phyloP scores from a whole-genome alignment of 2,888 invertebrate species.

The Ectropis crepuscularia region DNA sequence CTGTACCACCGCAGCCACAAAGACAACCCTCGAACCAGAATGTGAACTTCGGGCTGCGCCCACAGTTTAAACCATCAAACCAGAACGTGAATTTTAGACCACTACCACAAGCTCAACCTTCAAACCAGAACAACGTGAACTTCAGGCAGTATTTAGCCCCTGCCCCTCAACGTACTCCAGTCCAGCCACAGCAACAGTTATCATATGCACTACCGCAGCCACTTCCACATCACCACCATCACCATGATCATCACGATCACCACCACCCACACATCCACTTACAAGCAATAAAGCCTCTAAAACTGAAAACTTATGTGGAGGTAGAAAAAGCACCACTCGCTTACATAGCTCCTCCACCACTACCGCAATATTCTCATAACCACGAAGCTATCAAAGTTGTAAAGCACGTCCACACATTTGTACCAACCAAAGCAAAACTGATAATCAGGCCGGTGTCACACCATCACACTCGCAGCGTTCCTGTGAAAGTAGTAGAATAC shows the following conservation, averaged over 20 bases:
- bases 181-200: constrained; percentile 29
- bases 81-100: constrained; percentile 34
- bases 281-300: constrained; percentile 57
- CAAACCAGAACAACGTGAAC: constrained; percentile 32
- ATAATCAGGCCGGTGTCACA: constrained; percentile 64
- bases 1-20: constrained; percentile 37
- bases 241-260: constrained; percentile 36
- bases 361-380: constrained; percentile 48
- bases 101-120: constrained; percentile 34
- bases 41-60: constrained; percentile 35
- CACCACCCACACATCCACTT: constrained; percentile 38
- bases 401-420: constrained; percentile 67
- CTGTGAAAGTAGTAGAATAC: constrained; percentile 52
- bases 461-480: constrained; percentile 54
- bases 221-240: constrained; percentile 29
- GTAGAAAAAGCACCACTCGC: constrained; percentile 73
- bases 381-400: constrained; percentile 57
- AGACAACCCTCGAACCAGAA: constrained; percentile 38
- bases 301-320: constrained; percentile 73
- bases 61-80: constrained; percentile 38
- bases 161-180: constrained; percentile 15
- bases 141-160: constrained; percentile 32
- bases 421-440: constrained; percentile 65
- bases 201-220: constrained; percentile 37
- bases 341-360: constrained; percentile 74